Conservation (phyloP, 2,888 invertebrate genomes). For the Schrankia costaestrigalis region DNA sequence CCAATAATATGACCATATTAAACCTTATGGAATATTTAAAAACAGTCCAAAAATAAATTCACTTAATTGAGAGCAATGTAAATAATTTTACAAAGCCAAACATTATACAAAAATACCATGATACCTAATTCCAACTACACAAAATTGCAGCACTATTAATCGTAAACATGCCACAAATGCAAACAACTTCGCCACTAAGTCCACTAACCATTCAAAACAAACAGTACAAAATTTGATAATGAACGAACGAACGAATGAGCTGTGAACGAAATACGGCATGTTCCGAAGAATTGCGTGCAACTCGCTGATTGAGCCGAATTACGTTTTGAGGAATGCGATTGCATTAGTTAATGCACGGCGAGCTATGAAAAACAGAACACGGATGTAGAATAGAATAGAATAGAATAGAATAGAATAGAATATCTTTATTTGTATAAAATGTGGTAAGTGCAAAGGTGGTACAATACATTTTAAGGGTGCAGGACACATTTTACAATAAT, state of each 20-base stretch:
- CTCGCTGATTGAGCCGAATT: conserved; percentile 65
- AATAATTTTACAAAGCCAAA: too few relatives aligned
- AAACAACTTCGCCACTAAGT: conserved; percentile 11
- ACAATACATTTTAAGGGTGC: too few relatives aligned
- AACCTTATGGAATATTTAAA: too few relatives aligned
- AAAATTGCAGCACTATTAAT: background rate
- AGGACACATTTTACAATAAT: too few relatives aligned
- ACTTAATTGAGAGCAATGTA: too few relatives aligned
- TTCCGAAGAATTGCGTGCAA: conserved; percentile 51
- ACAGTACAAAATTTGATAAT: conserved; percentile 27
- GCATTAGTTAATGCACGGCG: conserved; percentile 68
- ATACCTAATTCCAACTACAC: background rate
- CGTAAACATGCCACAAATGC: conserved; percentile 5
- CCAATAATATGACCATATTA: too few relatives aligned
- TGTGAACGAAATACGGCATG: conserved; percentile 23
- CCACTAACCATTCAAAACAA: conserved; percentile 23
- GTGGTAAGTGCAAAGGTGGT: too few relatives aligned
- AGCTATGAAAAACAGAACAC: conserved; percentile 38
- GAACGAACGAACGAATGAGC: conserved; percentile 9
- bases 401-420: background rate
- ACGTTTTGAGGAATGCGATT: conserved; percentile 68
- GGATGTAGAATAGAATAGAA: conserved; percentile 4
- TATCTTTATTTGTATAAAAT: too few relatives aligned
- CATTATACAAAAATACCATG: too few relatives aligned
- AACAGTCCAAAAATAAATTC: too few relatives aligned